Evolutionary conservation across 2,797 vertebrate species (phyloP).

Genomic region (Morelia viridis): DNA sequence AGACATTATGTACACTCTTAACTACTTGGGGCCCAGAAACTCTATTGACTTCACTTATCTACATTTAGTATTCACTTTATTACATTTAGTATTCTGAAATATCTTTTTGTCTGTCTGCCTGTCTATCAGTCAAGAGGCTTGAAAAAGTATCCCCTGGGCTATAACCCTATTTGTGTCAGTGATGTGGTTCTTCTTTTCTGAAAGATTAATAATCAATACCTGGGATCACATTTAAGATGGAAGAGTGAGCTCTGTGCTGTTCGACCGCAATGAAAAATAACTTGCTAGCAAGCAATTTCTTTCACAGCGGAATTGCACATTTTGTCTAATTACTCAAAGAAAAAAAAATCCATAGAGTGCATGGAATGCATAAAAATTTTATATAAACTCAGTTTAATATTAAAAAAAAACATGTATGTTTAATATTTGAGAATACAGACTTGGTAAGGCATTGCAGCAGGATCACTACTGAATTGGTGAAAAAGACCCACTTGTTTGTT

Average conservation of each 20-base stretch:
- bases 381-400: slow-evolving; percentile 65
- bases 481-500: slow-evolving; percentile 3
- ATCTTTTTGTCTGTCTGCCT: not conserved
- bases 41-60: not conserved
- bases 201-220: slow-evolving; percentile 47
- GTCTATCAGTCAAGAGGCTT: not conserved
- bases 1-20: not conserved
- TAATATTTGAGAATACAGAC: slow-evolving; percentile 50
- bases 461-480: not conserved
- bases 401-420: slow-evolving; percentile 56
- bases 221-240: slow-evolving; percentile 33
- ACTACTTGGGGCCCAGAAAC: not conserved
- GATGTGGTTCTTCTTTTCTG: slow-evolving; percentile 29
- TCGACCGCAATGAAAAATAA: slow-evolving; percentile 63
- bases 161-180: slow-evolving; percentile 38
- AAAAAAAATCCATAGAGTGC: slow-evolving; percentile 70
- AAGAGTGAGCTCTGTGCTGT: slow-evolving; percentile 39
- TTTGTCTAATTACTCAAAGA: slow-evolving; percentile 71
- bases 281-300: slow-evolving; percentile 50
- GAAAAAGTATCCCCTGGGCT: slow-evolving; percentile 24
- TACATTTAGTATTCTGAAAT: not conserved
- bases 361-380: slow-evolving; percentile 59
- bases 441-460: not conserved
- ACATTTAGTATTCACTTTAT: slow-evolving; percentile 13
- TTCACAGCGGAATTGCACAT: slow-evolving; percentile 61